Evolutionary conservation across 1,140 invertebrate genomes (phyloP).

Genomic region (Calycopis cecrops): DNA sequence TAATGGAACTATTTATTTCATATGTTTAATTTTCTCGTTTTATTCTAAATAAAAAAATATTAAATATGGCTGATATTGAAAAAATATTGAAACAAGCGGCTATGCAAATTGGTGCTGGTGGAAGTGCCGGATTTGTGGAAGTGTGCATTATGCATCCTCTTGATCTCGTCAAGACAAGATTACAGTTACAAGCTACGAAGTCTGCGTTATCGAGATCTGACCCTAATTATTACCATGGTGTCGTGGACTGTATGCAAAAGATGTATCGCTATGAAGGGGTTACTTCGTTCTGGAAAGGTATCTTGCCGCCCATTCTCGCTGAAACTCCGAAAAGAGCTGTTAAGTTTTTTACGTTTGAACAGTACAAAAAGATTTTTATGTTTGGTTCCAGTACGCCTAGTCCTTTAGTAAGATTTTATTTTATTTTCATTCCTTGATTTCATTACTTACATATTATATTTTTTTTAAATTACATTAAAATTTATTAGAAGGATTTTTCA

Average conservation of each 20-base stretch:
- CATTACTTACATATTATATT: background rate
- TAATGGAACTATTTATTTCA: background rate
- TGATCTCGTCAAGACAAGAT: constrained; percentile 91
- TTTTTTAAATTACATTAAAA: background rate
- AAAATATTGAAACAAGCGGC: constrained; percentile 81
- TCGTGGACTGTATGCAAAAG: constrained; percentile 91
- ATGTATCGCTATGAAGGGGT: constrained; percentile 91
- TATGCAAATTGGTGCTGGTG: constrained; percentile 91
- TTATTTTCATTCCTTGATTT: constrained; percentile 24
- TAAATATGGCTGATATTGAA: constrained; percentile 63
- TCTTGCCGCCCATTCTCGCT: constrained; percentile 92
- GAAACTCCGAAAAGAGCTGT: constrained; percentile 96
- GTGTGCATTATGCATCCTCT: constrained; percentile 97
- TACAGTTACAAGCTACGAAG: constrained; percentile 58
- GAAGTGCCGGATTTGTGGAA: constrained; percentile 94
- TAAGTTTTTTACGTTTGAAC: constrained; percentile 95
- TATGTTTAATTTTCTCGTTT: background rate
- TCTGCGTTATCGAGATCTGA: constrained; percentile 65
- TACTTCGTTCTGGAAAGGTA: constrained; percentile 92
- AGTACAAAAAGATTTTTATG: constrained; percentile 90
- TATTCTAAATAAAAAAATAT: background rate
- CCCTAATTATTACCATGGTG: constrained; percentile 84
- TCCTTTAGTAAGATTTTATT: constrained; percentile 78
- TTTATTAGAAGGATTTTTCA: too few relatives aligned
- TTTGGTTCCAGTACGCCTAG: constrained; percentile 84